Percentiles rank a stretch among this genome's conserved stretches.
phyloP scores from a whole-genome alignment of 2,797 vertebrate species.

The Pangasius djambal region DNA sequence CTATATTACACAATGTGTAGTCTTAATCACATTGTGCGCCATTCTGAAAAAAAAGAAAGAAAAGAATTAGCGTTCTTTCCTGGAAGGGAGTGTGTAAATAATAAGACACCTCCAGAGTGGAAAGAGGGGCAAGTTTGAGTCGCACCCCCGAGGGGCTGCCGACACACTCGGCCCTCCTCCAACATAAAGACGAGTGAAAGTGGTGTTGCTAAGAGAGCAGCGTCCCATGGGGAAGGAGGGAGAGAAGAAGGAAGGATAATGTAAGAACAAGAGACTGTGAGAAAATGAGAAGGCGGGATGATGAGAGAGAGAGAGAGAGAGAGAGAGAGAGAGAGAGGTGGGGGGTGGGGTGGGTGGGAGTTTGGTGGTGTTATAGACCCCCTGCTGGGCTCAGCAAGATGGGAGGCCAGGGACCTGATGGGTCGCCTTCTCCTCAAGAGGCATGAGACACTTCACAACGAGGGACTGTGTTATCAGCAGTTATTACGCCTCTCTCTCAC shows the following conservation, averaged over 20 bases:
- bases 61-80: not conserved
- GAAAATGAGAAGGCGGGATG: constrained; percentile 2
- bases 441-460: constrained; percentile 68
- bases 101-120: constrained; percentile 14
- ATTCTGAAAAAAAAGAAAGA: not conserved
- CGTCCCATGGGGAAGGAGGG: constrained; percentile 59
- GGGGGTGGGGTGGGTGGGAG: not conserved
- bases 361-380: constrained; percentile 32
- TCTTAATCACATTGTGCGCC: not conserved
- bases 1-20: not conserved
- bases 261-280: constrained; percentile 10
- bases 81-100: constrained; percentile 15
- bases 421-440: constrained; percentile 74
- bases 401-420: not conserved
- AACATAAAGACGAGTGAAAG: constrained; percentile 55
- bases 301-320: not conserved
- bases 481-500: not conserved
- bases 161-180: constrained; percentile 39
- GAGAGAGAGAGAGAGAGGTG: constrained; percentile 18
- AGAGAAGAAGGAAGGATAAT: constrained; percentile 27
- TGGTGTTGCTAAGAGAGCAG: constrained; percentile 70
- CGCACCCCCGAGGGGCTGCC: constrained; percentile 14
- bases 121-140: constrained; percentile 34
- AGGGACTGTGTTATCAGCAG: constrained; percentile 54
- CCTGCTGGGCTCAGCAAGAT: constrained; percentile 39